These are phyloP conservation scores for Callitettix versicolor DNA, from an alignment of 1,140 invertebrate genomes.

Conservation along the genomic window DNA sequence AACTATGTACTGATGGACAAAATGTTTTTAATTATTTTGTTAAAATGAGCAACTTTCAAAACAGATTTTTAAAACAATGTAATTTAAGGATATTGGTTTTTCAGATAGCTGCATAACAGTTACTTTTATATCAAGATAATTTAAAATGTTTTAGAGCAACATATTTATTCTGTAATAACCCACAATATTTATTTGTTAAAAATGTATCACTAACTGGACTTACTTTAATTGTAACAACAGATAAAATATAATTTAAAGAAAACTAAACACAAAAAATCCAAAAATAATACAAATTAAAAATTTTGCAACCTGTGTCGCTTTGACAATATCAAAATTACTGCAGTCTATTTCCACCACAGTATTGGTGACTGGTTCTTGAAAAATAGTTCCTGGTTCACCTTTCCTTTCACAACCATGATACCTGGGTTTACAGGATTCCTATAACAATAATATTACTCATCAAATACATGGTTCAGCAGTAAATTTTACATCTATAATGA, in stretches of 20 bases:
- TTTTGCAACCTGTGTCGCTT: conserved; percentile 76
- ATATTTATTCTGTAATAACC: background rate
- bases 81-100: background rate
- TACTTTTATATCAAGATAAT: no score
- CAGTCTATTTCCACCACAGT: conserved; percentile 49
- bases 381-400: conserved; percentile 23
- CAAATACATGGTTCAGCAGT: background rate
- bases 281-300: background rate
- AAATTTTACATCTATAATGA: conserved; percentile 1
- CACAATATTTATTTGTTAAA: no score
- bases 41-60: background rate
- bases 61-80: background rate
- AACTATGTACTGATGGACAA: no score
- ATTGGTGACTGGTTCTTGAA: conserved; percentile 32
- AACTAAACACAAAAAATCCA: no score
- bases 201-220: no score
- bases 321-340: conserved; percentile 83
- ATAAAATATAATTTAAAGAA: no score
- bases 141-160: no score
- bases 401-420: conserved; percentile 17
- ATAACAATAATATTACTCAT: conserved; percentile 3
- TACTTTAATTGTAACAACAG: no score
- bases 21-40: no score
- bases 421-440: conserved; percentile 20
- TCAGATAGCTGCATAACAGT: background rate